phyloP scores from a whole-genome alignment of 1,140 invertebrate genomes.

The Drosophila navojoa region DNA sequence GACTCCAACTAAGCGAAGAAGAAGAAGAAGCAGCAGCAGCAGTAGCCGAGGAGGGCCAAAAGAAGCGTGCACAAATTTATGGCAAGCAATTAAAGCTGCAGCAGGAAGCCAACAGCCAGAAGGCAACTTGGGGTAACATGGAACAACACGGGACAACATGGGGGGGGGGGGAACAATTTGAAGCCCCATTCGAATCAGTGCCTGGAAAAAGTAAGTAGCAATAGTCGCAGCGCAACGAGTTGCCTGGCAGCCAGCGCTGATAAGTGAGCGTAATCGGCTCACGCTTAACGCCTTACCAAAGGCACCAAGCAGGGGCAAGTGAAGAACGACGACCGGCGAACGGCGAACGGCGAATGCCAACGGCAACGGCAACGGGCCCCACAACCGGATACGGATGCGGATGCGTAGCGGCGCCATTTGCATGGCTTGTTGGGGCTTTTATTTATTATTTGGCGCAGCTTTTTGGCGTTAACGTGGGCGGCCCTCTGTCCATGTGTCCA shows the following conservation, averaged over 20 bases:
- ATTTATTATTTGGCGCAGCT: conserved; percentile 50
- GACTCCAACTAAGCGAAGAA: conserved; percentile 4
- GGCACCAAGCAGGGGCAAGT: conserved; percentile 3
- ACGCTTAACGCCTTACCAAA: conserved; percentile 57
- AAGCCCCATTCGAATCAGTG: conserved; percentile 4
- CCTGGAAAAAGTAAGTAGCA: conserved; percentile 27
- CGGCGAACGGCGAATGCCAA: background rate
- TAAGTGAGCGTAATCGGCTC: conserved; percentile 74
- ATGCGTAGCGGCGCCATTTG: conserved; percentile 57
- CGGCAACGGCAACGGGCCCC: conserved; percentile 14
- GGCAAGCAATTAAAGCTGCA: conserved; percentile 72
- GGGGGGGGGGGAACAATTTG: background rate
- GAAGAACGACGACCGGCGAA: background rate
- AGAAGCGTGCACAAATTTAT: conserved; percentile 61
- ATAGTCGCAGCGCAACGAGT: conserved; percentile 7
- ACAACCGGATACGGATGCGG: conserved; percentile 42
- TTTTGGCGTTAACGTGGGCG: conserved; percentile 13
- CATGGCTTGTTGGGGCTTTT: conserved; percentile 53
- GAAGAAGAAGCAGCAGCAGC: background rate
- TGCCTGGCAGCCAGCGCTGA: conserved; percentile 42
- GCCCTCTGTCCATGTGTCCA: too few relatives aligned
- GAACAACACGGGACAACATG: background rate
- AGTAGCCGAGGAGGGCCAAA: background rate
- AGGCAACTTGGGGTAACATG: background rate
- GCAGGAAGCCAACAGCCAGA: background rate